Evolutionary conservation across 2,888 invertebrate species (phyloP).

Genomic region (Zootermopsis nevadensis): DNA sequence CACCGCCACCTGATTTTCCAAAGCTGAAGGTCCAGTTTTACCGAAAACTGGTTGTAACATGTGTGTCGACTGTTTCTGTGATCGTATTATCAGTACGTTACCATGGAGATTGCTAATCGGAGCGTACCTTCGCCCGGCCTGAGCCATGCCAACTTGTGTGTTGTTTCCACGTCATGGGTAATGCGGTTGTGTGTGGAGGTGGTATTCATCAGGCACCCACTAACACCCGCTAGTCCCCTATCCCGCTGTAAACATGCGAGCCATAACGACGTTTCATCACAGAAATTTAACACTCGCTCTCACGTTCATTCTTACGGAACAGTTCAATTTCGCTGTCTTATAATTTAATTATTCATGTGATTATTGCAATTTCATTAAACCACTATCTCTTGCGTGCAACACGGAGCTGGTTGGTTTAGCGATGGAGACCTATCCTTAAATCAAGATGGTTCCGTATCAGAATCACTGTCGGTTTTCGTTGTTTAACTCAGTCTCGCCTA

Average conservation of each 20-base stretch:
- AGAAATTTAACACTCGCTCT: background rate
- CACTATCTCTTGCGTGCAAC: no score
- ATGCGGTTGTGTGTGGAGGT: background rate
- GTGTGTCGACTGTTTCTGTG: conserved; percentile 54
- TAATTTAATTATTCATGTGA: no score
- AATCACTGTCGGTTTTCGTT: no score
- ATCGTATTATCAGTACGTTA: conserved; percentile 69
- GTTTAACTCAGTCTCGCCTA: no score
- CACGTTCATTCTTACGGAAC: background rate
- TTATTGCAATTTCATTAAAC: no score
- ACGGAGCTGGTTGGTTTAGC: no score
- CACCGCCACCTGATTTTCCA: background rate
- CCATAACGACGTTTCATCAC: background rate
- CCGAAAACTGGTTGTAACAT: background rate
- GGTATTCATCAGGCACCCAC: background rate
- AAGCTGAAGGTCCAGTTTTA: background rate
- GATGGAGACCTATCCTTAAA: no score
- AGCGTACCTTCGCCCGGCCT: conserved; percentile 61
- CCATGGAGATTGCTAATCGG: conserved; percentile 72
- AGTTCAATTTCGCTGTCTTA: no score
- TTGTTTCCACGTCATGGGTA: background rate
- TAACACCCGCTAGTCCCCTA: background rate
- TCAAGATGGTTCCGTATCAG: no score
- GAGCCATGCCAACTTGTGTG: conserved; percentile 9
- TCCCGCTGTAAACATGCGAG: background rate